Evolutionary conservation across 2,888 invertebrate species (phyloP).

Genomic region (Thereva nobilitata): DNA sequence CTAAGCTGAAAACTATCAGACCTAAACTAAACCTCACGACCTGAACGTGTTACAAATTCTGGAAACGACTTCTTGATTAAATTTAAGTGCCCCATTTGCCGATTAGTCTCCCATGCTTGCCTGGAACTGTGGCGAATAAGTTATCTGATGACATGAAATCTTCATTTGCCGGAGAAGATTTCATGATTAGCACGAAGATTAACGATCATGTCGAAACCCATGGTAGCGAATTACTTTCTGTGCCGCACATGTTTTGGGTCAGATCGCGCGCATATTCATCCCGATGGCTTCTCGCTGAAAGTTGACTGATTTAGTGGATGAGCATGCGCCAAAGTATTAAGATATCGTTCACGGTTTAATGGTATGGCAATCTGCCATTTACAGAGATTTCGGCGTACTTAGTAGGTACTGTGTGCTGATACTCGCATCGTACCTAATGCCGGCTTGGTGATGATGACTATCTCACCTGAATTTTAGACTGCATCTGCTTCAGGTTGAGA

Average conservation of each 20-base stretch:
- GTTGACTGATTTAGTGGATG: conserved; percentile 6
- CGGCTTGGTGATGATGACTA: too few relatives aligned
- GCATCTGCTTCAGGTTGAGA: too few relatives aligned
- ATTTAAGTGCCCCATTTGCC: conserved; percentile 6
- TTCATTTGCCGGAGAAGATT: conserved; percentile 13
- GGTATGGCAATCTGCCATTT: too few relatives aligned
- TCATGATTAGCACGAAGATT: conserved; percentile 7
- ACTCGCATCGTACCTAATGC: too few relatives aligned
- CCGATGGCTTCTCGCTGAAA: conserved; percentile 4
- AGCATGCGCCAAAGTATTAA: not conserved
- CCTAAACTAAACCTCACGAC: conserved; percentile 6
- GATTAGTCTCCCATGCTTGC: not conserved
- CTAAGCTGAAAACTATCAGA: too few relatives aligned
- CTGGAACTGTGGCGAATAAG: not conserved
- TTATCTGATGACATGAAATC: conserved; percentile 10
- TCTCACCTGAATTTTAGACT: too few relatives aligned
- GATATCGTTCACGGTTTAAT: conserved; percentile 10
- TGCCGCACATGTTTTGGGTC: not conserved
- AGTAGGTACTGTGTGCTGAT: too few relatives aligned
- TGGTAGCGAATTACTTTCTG: conserved; percentile 7
- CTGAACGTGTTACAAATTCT: conserved; percentile 10
- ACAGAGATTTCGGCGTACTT: too few relatives aligned
- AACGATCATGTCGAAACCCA: conserved; percentile 10
- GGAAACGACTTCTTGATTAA: conserved; percentile 7
- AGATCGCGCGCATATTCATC: too few relatives aligned